Conservation (phyloP, 2,888 invertebrate genomes). For the Parasteatoda lunata region DNA sequence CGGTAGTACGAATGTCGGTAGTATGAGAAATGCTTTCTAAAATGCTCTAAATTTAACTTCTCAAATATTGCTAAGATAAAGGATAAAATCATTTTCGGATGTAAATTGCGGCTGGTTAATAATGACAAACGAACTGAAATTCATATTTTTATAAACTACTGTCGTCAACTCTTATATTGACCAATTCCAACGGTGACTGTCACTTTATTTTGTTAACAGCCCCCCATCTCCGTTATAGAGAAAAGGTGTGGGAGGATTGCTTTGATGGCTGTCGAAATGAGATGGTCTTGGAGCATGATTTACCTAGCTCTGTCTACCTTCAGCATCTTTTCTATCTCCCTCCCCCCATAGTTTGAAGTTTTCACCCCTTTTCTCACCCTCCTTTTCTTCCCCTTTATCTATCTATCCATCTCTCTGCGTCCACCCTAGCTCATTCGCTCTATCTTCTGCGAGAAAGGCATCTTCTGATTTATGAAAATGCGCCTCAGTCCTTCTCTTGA, state of each 20-base stretch:
- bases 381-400: constrained; percentile 35
- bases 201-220: constrained; percentile 51
- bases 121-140: too few species aligned
- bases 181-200: not conserved
- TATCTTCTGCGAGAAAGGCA: not conserved
- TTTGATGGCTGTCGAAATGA: constrained; percentile 66
- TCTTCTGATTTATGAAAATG: constrained; percentile 69
- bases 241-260: constrained; percentile 15
- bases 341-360: constrained; percentile 50
- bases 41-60: too few species aligned
- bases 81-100: too few species aligned
- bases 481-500: constrained; percentile 59
- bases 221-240: constrained; percentile 23
- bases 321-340: constrained; percentile 2
- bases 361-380: constrained; percentile 60
- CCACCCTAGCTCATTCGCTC: not conserved
- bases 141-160: too few species aligned
- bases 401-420: constrained; percentile 10
- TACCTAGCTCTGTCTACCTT: constrained; percentile 63
- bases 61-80: too few species aligned
- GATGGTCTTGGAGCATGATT: constrained; percentile 63
- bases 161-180: too few species aligned
- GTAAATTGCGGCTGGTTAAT: too few species aligned
- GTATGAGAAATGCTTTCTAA: too few species aligned
- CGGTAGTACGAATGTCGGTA: too few species aligned